phyloP scores from a whole-genome alignment of 1,140 invertebrate species.

The Listronotus oregonensis region DNA sequence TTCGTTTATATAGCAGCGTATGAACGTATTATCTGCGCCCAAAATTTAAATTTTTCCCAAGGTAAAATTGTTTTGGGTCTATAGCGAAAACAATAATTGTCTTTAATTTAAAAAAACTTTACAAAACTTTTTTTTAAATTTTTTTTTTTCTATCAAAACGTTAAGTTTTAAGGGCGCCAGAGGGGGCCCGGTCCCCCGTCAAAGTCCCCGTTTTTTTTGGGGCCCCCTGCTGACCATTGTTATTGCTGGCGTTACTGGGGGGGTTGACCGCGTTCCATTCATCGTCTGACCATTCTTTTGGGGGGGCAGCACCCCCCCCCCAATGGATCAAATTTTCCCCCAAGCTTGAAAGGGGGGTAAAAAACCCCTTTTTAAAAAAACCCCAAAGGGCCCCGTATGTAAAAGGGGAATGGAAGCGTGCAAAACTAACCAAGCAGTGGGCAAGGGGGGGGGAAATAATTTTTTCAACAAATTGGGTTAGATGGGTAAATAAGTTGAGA shows the following conservation, averaged over 20 bases:
- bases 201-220: conserved; percentile 61
- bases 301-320: conserved; percentile 69
- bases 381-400: not conserved
- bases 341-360: not conserved
- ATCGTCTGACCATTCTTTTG: conserved; percentile 48
- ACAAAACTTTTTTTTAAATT: conserved; percentile 76
- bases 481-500: no score
- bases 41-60: no score
- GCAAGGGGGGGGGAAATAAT: no score
- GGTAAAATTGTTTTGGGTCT: no score
- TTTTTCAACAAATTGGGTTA: no score
- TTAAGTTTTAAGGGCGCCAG: conserved; percentile 89
- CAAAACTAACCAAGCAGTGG: no score
- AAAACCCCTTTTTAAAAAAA: not conserved
- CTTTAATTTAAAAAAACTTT: no score
- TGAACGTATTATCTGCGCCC: no score
- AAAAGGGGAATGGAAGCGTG: no score
- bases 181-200: conserved; percentile 89
- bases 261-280: conserved; percentile 28
- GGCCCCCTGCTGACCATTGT: conserved; percentile 25
- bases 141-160: conserved; percentile 75
- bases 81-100: no score
- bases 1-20: no score
- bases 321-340: conserved; percentile 72
- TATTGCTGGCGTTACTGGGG: conserved; percentile 48